These are phyloP conservation scores for Moxostoma hubbsi DNA, from an alignment of 2,797 vertebrate genomes.

Conservation along the genomic window DNA sequence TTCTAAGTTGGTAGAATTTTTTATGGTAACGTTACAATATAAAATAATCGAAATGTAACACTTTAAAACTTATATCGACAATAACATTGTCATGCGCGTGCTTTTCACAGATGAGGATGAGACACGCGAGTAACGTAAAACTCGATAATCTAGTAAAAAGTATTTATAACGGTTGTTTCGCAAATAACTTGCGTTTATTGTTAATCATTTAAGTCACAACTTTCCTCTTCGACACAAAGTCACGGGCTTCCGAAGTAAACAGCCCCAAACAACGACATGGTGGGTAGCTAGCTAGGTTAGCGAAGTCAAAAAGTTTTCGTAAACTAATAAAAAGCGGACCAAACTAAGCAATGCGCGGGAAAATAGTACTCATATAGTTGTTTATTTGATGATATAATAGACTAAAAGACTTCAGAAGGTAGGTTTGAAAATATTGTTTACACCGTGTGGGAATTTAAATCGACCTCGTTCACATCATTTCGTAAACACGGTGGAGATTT, in stretches of 20 bases:
- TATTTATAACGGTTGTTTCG: not conserved
- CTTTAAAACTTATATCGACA: not conserved
- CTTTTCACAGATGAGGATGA: not conserved
- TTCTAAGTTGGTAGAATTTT: no score
- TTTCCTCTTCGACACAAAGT: not conserved
- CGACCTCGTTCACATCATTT: not conserved
- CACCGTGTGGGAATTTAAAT: not conserved
- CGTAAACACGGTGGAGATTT: slow-evolving; percentile 10
- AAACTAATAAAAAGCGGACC: slow-evolving; percentile 9
- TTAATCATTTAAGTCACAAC: no score
- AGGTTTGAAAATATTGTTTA: not conserved
- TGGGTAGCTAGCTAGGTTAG: slow-evolving; percentile 14
- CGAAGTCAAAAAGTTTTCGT: slow-evolving; percentile 4
- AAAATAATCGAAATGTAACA: no score
- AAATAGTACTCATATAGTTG: not conserved
- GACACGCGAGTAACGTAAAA: not conserved
- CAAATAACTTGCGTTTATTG: not conserved
- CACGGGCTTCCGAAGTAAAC: not conserved
- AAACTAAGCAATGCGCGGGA: not conserved
- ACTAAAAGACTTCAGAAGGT: not conserved
- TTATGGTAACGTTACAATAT: no score
- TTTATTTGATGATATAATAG: no score
- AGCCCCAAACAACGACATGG: not conserved
- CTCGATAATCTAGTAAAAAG: not conserved
- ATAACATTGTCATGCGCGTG: slow-evolving; percentile 19